Evolutionary conservation across 2,888 invertebrate species (phyloP).

Genomic region (Noctua janthe): DNA sequence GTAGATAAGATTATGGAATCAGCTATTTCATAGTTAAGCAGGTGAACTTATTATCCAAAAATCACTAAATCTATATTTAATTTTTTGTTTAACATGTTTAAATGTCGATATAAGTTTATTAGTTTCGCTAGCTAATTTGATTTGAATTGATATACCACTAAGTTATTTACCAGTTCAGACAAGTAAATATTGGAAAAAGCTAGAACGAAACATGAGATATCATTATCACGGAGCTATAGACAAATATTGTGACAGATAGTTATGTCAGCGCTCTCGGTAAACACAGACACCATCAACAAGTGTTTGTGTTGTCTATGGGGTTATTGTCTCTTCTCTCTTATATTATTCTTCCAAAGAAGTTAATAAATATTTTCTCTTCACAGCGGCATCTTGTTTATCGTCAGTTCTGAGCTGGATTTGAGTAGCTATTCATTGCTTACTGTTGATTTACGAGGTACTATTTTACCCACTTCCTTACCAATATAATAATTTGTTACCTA

Average conservation of each 20-base stretch:
- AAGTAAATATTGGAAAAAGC: not conserved
- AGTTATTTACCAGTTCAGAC: not conserved
- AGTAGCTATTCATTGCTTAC: not conserved
- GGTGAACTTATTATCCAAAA: not conserved
- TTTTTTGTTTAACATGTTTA: not conserved
- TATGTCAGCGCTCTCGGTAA: conserved; percentile 27
- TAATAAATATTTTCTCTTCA: not conserved
- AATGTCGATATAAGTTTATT: not conserved
- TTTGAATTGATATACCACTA: not conserved
- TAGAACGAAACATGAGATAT: not conserved
- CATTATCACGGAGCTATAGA: conserved; percentile 1
- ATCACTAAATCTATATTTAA: not conserved
- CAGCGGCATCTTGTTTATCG: not conserved
- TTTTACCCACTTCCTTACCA: not conserved
- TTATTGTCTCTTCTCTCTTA: conserved; percentile 29
- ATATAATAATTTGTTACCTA: not conserved
- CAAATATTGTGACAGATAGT: conserved; percentile 40
- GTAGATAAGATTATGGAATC: not conserved
- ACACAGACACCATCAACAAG: conserved; percentile 59
- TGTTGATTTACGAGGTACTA: not conserved
- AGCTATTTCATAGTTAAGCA: not conserved
- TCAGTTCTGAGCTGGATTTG: not conserved
- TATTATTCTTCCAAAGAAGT: conserved; percentile 11
- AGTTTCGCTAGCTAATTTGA: not conserved
- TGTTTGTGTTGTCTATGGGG: conserved; percentile 47